A percentile compares a stretch with the other conserved stretches of the same genome.
phyloP scores from a whole-genome alignment of 2,113 vertebrate genomes.

The Tretioscincus oriximinensis region DNA sequence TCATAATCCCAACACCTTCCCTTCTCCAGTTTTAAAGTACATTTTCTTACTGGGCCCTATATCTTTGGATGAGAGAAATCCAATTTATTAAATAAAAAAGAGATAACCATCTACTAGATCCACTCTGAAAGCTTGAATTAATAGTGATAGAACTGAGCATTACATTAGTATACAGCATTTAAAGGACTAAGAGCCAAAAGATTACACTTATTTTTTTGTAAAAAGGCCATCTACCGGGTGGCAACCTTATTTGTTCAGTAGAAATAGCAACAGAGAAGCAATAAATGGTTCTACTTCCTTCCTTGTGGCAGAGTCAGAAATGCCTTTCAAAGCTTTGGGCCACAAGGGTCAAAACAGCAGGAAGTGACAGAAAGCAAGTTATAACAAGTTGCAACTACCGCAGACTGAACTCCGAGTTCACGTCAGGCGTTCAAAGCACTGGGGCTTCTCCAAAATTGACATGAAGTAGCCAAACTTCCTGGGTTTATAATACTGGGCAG shows the following conservation, averaged over 20 bases:
- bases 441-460: slow-evolving; percentile 56
- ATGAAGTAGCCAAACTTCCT: slow-evolving; percentile 62
- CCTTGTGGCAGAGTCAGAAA: slow-evolving; percentile 44
- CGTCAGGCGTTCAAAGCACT: slow-evolving; percentile 56
- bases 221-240: background rate
- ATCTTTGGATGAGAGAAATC: background rate
- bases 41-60: no score
- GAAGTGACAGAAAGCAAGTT: slow-evolving; percentile 47
- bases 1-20: no score
- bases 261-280: slow-evolving; percentile 7
- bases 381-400: slow-evolving; percentile 49
- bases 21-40: no score
- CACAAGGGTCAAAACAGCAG: slow-evolving; percentile 44
- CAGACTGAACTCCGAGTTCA: slow-evolving; percentile 68
- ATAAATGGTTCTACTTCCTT: slow-evolving; percentile 27
- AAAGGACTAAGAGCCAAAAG: background rate
- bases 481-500: slow-evolving; percentile 58
- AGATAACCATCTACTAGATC: background rate
- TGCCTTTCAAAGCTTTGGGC: slow-evolving; percentile 49
- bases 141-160: background rate
- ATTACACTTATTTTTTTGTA: background rate
- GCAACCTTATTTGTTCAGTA: slow-evolving; percentile 19
- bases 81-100: background rate
- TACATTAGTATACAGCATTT: background rate
- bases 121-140: background rate